These are phyloP conservation scores for Lepidurus packardi DNA, from an alignment of 1,140 invertebrate species.

Conservation along the genomic window DNA sequence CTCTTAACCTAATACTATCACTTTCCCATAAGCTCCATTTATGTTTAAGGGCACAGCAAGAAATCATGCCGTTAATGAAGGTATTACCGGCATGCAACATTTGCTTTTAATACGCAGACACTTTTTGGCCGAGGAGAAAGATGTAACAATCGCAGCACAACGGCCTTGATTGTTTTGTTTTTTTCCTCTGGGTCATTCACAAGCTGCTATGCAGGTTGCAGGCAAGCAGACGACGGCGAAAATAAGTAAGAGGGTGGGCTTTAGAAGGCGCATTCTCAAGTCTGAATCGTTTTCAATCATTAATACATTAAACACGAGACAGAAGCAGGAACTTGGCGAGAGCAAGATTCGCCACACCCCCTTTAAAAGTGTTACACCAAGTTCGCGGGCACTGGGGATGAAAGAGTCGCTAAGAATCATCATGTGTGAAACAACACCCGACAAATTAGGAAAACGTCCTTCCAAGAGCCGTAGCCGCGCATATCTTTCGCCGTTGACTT, in stretches of 20 bases:
- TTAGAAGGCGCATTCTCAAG: slow-evolving; percentile 21
- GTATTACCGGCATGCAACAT: neutral
- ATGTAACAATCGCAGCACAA: neutral
- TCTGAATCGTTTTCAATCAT: neutral
- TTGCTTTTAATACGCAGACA: no score
- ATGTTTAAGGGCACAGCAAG: neutral
- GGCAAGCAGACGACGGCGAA: slow-evolving; percentile 14
- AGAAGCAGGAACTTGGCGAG: slow-evolving; percentile 8
- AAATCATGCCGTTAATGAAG: slow-evolving; percentile 22
- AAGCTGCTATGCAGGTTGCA: slow-evolving; percentile 13
- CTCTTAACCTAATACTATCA: neutral
- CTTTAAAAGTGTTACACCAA: neutral
- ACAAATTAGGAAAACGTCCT: neutral
- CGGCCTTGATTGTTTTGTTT: neutral
- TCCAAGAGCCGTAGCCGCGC: slow-evolving; percentile 7
- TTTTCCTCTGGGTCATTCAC: neutral
- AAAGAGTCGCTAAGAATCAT: neutral
- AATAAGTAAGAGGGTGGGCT: neutral
- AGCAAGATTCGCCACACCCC: neutral
- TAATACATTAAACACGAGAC: slow-evolving; percentile 4
- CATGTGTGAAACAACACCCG: neutral
- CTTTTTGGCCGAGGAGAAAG: no score
- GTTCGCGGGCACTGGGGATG: neutral
- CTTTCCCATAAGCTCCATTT: neutral
- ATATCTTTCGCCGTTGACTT: slow-evolving; percentile 2